phyloP scores from a whole-genome alignment of 2,888 invertebrate species.

The Lomographa bimaculata region DNA sequence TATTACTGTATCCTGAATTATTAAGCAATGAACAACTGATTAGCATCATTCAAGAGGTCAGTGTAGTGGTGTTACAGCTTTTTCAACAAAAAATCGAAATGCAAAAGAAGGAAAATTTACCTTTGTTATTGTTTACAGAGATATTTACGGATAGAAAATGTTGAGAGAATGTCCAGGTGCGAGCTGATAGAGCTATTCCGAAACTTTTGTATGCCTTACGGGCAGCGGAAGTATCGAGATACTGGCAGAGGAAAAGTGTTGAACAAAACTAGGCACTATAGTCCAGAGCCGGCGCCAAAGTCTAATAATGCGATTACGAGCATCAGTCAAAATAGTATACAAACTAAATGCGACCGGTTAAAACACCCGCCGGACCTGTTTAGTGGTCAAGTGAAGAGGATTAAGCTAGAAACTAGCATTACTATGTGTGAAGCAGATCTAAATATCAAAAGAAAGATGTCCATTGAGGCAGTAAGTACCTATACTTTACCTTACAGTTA shows the following conservation, averaged over 20 bases:
- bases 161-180: conserved; percentile 57
- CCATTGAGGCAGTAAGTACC: conserved; percentile 59
- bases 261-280: conserved; percentile 58
- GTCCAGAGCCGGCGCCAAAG: conserved; percentile 48
- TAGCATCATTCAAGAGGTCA: conserved; percentile 67
- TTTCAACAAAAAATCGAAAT: not conserved
- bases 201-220: conserved; percentile 71
- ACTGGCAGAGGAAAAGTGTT: conserved; percentile 65
- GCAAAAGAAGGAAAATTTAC: no score
- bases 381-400: conserved; percentile 66
- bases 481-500: no score
- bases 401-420: conserved; percentile 56
- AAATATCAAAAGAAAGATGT: conserved; percentile 61
- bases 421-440: conserved; percentile 30
- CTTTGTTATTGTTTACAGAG: conserved; percentile 54
- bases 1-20: conserved; percentile 75
- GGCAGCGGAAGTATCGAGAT: conserved; percentile 71
- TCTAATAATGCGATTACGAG: conserved; percentile 31
- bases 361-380: conserved; percentile 66
- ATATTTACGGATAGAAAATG: conserved; percentile 57
- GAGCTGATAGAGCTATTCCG: conserved; percentile 70
- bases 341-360: conserved; percentile 48
- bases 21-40: conserved; percentile 67
- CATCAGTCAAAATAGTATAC: conserved; percentile 38
- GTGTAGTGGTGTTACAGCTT: conserved; percentile 1